These are phyloP conservation scores for Mungos mungo DNA, from an alignment of 2,113 vertebrate genomes.

Conservation along the genomic window DNA sequence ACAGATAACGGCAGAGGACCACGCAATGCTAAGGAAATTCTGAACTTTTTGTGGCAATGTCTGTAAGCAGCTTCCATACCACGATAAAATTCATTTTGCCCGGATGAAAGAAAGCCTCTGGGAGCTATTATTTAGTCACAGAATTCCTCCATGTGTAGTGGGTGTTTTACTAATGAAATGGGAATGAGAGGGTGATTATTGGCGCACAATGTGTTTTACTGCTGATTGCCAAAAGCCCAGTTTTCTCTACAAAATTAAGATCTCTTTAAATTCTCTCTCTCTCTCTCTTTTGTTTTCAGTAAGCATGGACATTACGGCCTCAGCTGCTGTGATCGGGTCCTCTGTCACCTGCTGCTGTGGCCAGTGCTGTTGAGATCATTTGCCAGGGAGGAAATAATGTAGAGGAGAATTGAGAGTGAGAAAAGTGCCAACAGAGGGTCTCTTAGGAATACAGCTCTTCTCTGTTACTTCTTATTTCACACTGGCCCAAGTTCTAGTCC, in stretches of 20 bases:
- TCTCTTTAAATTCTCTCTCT: background rate
- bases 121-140: background rate
- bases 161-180: constrained; percentile 23
- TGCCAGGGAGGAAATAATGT: background rate
- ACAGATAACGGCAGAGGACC: background rate
- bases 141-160: background rate
- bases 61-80: background rate
- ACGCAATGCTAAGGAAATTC: background rate
- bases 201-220: background rate
- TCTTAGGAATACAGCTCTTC: background rate
- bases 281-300: background rate
- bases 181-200: background rate
- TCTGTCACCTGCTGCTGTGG: background rate
- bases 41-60: background rate
- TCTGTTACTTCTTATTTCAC: background rate
- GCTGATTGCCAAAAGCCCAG: background rate
- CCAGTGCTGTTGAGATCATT: background rate
- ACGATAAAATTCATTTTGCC: background rate
- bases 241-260: background rate
- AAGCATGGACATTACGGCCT: background rate
- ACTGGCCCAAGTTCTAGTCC: no score
- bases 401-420: background rate
- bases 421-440: background rate
- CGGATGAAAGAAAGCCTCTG: background rate
- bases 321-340: background rate